Percentiles rank a stretch among this genome's conserved stretches.
These are phyloP conservation scores for Lordiphosa andalusiaca DNA, from an alignment of 2,888 invertebrate species.

Conservation along the genomic window DNA sequence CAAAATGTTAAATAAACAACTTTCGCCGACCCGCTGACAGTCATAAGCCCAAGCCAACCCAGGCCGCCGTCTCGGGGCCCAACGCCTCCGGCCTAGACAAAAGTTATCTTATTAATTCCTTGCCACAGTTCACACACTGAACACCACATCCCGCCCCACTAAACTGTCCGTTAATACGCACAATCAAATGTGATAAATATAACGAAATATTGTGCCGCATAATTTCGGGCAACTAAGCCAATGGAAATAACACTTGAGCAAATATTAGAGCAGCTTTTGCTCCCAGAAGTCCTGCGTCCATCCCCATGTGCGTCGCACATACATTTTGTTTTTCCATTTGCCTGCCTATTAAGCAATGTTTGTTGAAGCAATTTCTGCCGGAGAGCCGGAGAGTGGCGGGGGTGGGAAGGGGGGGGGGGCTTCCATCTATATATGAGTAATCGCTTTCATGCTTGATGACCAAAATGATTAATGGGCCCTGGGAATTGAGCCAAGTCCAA, in stretches of 20 bases:
- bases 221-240: conserved; percentile 70
- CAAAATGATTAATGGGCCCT: conserved; percentile 62
- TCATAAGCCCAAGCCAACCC: conserved; percentile 29
- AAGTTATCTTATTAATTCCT: conserved; percentile 73
- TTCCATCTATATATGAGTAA: conserved; percentile 68
- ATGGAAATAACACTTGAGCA: conserved; percentile 75
- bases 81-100: conserved; percentile 28
- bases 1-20: conserved; percentile 76
- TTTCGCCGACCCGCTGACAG: conserved; percentile 51
- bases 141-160: conserved; percentile 49
- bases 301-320: conserved; percentile 5
- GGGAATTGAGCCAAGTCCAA: conserved; percentile 63
- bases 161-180: conserved; percentile 67
- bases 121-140: conserved; percentile 39
- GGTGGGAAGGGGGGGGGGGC: too few species aligned
- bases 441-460: conserved; percentile 71
- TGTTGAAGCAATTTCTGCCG: conserved; percentile 42
- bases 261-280: conserved; percentile 48
- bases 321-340: conserved; percentile 51
- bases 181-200: conserved; percentile 73
- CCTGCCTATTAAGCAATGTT: conserved; percentile 63
- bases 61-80: conserved; percentile 14
- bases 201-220: conserved; percentile 66
- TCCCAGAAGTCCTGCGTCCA: conserved; percentile 1
- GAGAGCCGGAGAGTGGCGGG: background rate